These are phyloP conservation scores for Diorhabda elongata DNA, from an alignment of 1,140 invertebrate species.

Conservation along the genomic window DNA sequence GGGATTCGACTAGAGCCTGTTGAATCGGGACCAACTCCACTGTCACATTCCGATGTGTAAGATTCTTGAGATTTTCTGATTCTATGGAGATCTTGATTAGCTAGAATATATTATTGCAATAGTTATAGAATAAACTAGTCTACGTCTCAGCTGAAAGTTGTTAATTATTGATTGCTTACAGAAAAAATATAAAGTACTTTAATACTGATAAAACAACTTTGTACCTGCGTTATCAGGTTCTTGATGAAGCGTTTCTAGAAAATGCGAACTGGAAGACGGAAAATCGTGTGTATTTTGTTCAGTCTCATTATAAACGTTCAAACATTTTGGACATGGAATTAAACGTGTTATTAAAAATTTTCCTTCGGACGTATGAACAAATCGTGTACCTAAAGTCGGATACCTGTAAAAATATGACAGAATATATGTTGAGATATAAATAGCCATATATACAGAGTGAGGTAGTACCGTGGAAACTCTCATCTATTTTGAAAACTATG, in stretches of 20 bases:
- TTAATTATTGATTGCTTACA: too few relatives aligned
- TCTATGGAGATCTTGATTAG: conserved; percentile 25
- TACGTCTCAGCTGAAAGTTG: too few relatives aligned
- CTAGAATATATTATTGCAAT: conserved; percentile 6
- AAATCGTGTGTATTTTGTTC: conserved; percentile 32
- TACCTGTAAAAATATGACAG: conserved; percentile 50
- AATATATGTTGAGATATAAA: too few relatives aligned
- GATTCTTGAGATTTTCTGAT: conserved; percentile 66
- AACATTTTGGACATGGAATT: conserved; percentile 86
- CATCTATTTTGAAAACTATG: too few relatives aligned
- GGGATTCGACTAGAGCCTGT: conserved; percentile 70
- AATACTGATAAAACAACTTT: too few relatives aligned
- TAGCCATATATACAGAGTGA: too few relatives aligned
- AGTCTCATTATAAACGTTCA: conserved; percentile 46
- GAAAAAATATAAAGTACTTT: too few relatives aligned
- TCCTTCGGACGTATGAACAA: conserved; percentile 96
- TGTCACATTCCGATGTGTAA: conserved; percentile 71
- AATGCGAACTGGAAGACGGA: conserved; percentile 23
- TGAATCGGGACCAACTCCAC: conserved; percentile 72
- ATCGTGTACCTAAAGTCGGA: conserved; percentile 84
- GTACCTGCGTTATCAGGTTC: conserved; percentile 36
- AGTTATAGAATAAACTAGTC: too few relatives aligned
- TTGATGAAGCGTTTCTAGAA: conserved; percentile 26
- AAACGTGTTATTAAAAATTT: conserved; percentile 91
- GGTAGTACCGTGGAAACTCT: too few relatives aligned